These are phyloP conservation scores for Rhogogaster chlorosoma DNA, from an alignment of 2,888 invertebrate species.

Conservation along the genomic window DNA sequence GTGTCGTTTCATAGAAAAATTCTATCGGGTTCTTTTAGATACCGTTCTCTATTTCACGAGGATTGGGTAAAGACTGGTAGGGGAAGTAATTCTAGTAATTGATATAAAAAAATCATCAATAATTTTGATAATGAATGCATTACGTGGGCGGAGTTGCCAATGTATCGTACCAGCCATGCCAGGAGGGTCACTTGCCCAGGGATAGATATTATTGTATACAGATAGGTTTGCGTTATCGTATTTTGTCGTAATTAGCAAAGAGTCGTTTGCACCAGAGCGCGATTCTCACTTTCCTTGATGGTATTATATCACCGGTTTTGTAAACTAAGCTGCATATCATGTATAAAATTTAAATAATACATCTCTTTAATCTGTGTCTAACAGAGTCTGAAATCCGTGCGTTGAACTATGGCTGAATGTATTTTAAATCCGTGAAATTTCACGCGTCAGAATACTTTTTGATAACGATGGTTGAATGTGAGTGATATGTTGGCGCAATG, in stretches of 20 bases:
- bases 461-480: constrained; percentile 1
- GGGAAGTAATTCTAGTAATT: neutral
- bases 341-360: neutral
- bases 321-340: neutral
- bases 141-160: constrained; percentile 62
- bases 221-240: constrained; percentile 62
- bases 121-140: constrained; percentile 63
- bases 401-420: neutral
- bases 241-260: constrained; percentile 68
- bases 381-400: neutral
- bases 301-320: neutral
- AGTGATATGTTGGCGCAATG: constrained; percentile 4
- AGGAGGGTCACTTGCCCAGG: constrained; percentile 62
- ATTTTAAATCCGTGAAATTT: neutral
- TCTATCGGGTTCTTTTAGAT: neutral
- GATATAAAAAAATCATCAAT: constrained; percentile 12
- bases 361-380: neutral
- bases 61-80: too few relatives aligned
- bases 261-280: constrained; percentile 55
- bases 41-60: neutral
- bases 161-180: constrained; percentile 52
- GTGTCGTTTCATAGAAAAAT: neutral
- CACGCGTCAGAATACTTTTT: neutral
- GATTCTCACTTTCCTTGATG: constrained; percentile 60
- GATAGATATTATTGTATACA: constrained; percentile 58